These are phyloP conservation scores for Pseudorasbora parva DNA, from an alignment of 2,113 vertebrate genomes.

Conservation along the genomic window DNA sequence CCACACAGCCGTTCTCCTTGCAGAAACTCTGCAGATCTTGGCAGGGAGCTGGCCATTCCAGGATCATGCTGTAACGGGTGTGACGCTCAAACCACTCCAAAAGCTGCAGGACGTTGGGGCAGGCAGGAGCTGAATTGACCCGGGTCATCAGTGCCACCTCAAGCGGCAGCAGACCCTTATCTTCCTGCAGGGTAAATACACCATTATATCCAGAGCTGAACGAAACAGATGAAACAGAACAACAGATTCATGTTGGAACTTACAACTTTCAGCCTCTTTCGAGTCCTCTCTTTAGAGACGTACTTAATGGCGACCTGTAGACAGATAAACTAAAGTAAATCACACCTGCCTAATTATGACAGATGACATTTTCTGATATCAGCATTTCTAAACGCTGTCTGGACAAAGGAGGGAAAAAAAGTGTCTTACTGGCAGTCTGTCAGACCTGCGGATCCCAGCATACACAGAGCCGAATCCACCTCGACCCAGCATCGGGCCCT, in stretches of 20 bases:
- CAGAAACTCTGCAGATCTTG: slow-evolving; percentile 57
- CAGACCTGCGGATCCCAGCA: slow-evolving; percentile 59
- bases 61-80: neutral
- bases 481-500: slow-evolving; percentile 57
- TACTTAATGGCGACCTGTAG: slow-evolving; percentile 63
- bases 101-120: neutral
- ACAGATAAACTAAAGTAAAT: too few species aligned
- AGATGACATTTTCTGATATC: neutral
- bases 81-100: slow-evolving; percentile 67
- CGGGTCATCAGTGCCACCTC: slow-evolving; percentile 66
- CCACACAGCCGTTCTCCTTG: neutral
- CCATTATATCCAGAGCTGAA: slow-evolving; percentile 43
- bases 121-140: slow-evolving; percentile 45
- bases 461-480: slow-evolving; percentile 71
- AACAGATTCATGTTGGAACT: slow-evolving; percentile 34
- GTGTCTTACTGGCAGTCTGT: slow-evolving; percentile 63
- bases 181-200: slow-evolving; percentile 32
- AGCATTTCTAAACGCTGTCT: neutral
- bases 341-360: too few species aligned
- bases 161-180: neutral
- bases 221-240: neutral
- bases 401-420: neutral
- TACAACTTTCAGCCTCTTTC: slow-evolving; percentile 60
- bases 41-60: slow-evolving; percentile 13
- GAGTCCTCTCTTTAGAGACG: slow-evolving; percentile 54